Evolutionary conservation across 1,140 invertebrate species (phyloP).

Genomic region (Sinella curviseta): DNA sequence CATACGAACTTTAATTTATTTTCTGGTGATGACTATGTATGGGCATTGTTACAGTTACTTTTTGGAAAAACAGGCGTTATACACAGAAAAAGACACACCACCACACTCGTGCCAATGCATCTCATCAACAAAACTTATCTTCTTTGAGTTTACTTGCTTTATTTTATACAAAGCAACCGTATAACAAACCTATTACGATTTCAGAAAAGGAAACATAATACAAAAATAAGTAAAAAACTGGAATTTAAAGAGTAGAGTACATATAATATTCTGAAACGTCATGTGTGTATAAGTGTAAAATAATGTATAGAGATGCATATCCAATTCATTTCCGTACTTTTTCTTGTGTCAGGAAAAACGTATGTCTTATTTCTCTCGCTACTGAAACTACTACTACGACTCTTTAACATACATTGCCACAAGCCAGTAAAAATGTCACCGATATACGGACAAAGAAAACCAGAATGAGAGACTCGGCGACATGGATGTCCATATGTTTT

Average conservation of each 20-base stretch:
- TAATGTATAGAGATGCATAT: neutral
- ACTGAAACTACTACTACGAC: no score
- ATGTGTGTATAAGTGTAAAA: no score
- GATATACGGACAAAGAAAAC: slow-evolving; percentile 1
- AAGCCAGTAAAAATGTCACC: slow-evolving; percentile 12
- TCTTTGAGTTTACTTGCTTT: no score
- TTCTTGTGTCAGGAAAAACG: neutral
- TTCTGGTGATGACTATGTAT: neutral
- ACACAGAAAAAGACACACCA: neutral
- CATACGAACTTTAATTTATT: neutral
- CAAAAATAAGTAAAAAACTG: neutral
- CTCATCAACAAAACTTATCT: slow-evolving; percentile 18
- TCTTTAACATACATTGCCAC: neutral
- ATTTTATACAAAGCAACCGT: no score
- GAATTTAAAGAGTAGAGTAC: no score
- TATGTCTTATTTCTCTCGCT: slow-evolving; percentile 2
- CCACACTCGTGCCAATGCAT: slow-evolving; percentile 6
- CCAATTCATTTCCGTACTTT: neutral
- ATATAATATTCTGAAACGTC: no score
- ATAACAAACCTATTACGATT: neutral
- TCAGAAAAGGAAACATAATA: neutral
- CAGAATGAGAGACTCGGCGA: neutral
- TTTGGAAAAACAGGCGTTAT: neutral
- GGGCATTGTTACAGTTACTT: slow-evolving; percentile 17
- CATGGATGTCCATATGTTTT: neutral